These are phyloP conservation scores for Echinops telfairi DNA, from an alignment of 2,113 vertebrate genomes.

Conservation along the genomic window DNA sequence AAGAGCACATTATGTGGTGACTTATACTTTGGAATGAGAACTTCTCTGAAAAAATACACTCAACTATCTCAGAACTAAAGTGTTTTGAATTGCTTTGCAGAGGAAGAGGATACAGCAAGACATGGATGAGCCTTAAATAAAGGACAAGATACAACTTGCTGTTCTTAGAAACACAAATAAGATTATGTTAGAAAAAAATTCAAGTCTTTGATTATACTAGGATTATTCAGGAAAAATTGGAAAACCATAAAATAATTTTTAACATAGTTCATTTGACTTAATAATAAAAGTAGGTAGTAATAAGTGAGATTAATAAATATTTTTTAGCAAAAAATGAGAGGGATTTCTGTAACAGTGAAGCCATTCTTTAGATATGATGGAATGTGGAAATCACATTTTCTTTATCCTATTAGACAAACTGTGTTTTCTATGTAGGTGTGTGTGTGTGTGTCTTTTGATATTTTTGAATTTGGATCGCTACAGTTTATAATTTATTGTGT, in stretches of 20 bases:
- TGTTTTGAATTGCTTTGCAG: constrained; percentile 67
- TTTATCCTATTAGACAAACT: constrained; percentile 69
- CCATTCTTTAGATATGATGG: constrained; percentile 1
- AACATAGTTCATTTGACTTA: not conserved
- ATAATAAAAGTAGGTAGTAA: not conserved
- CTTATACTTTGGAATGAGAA: constrained; percentile 62
- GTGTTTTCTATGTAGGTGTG: constrained; percentile 38
- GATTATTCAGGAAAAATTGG: constrained; percentile 21
- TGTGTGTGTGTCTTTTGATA: constrained; percentile 56
- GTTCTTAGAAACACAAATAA: constrained; percentile 46
- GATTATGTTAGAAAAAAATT: constrained; percentile 26
- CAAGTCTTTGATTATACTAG: not conserved
- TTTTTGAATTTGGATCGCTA: constrained; percentile 38
- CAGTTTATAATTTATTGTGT: constrained; percentile 48
- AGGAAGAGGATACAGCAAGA: not conserved
- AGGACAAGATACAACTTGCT: constrained; percentile 40
- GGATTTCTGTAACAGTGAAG: not conserved
- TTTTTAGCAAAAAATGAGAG: constrained; percentile 11
- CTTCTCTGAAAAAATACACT: constrained; percentile 47
- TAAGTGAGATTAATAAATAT: not conserved
- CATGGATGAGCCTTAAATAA: constrained; percentile 29
- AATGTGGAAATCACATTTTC: constrained; percentile 65
- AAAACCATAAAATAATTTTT: not conserved
- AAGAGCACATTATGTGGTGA: constrained; percentile 56
- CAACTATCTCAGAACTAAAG: constrained; percentile 53